A percentile compares a stretch with the other conserved stretches of the same genome.
phyloP scores from a whole-genome alignment of 1,140 invertebrate species.

The Musca domestica region DNA sequence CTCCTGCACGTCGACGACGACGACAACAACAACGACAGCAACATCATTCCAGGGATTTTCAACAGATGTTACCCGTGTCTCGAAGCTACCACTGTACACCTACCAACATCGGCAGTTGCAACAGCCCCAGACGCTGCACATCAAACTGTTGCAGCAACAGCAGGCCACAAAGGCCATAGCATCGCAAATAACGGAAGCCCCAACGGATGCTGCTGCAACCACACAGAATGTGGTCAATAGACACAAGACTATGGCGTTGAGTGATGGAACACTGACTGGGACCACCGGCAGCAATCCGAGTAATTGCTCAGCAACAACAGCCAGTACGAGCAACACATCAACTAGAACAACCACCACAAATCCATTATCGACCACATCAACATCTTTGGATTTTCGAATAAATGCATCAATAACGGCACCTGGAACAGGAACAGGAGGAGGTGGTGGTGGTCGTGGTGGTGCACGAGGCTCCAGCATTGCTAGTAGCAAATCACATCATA shows the following conservation, averaged over 20 bases:
- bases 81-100: slow-evolving; percentile 37
- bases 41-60: slow-evolving; percentile 35
- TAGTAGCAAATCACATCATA: slow-evolving; percentile 27
- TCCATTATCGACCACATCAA: slow-evolving; percentile 13
- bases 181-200: slow-evolving; percentile 10
- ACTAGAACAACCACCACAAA: slow-evolving; percentile 12
- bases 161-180: slow-evolving; percentile 29
- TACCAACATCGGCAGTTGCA: slow-evolving; percentile 30
- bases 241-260: background rate
- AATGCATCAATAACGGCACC: slow-evolving; percentile 20
- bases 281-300: background rate
- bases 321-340: background rate
- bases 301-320: background rate
- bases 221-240: slow-evolving; percentile 14
- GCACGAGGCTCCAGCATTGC: no score
- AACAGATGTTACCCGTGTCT: slow-evolving; percentile 45
- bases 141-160: slow-evolving; percentile 26
- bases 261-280: background rate
- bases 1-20: background rate
- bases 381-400: slow-evolving; percentile 19
- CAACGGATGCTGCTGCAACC: slow-evolving; percentile 4
- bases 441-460: no score
- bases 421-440: no score
- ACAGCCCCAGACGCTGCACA: slow-evolving; percentile 28
- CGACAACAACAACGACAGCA: background rate